Evolutionary conservation across 1,140 invertebrate species (phyloP).

Genomic region (Papilio xuthus): DNA sequence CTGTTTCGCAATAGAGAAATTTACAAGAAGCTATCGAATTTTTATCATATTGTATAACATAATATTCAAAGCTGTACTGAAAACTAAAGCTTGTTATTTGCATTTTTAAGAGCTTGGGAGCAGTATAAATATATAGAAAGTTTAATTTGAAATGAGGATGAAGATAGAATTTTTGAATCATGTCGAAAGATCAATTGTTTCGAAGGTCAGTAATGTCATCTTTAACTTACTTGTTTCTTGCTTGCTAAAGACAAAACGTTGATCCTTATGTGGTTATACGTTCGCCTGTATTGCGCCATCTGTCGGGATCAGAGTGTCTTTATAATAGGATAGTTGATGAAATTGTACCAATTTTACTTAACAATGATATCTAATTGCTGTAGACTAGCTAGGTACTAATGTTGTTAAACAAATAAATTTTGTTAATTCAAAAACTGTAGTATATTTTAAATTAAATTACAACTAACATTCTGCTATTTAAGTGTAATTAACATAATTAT

Average conservation of each 20-base stretch:
- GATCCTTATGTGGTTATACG: constrained; percentile 58
- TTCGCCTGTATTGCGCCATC: constrained; percentile 52
- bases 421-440: background rate
- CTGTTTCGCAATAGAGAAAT: constrained; percentile 37
- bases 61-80: background rate
- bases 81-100: background rate
- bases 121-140: background rate
- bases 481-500: too few relatives aligned
- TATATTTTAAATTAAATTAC: background rate
- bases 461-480: too few relatives aligned
- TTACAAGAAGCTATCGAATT: constrained; percentile 10
- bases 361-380: background rate
- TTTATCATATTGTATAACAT: background rate
- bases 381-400: background rate
- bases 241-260: constrained; percentile 55
- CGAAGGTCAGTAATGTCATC: constrained; percentile 59
- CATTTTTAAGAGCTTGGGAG: background rate
- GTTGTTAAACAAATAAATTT: background rate
- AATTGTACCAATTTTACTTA: constrained; percentile 2
- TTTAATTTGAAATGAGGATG: too few relatives aligned
- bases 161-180: too few relatives aligned
- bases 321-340: constrained; percentile 1
- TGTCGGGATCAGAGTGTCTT: background rate
- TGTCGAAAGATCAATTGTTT: constrained; percentile 2
- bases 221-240: constrained; percentile 52